Conservation (phyloP, 2,888 invertebrate genomes). For the Acanthosepion esculentum region DNA sequence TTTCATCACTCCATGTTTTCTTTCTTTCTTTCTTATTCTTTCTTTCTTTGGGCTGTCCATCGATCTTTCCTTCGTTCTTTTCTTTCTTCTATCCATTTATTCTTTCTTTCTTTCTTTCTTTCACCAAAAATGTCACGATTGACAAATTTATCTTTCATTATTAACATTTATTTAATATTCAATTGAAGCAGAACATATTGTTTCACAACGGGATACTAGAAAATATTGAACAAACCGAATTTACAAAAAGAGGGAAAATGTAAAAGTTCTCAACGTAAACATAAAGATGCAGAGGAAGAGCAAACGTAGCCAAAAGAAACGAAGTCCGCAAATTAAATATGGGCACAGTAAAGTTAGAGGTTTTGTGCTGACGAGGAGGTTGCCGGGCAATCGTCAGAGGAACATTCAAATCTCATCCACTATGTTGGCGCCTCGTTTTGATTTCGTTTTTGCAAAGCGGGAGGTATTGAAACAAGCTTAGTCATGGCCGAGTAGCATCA, state of each 20-base stretch:
- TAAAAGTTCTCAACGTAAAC: not conserved
- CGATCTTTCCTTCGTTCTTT: not conserved
- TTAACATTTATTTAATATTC: not conserved
- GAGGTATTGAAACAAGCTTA: not conserved
- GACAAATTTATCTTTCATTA: not conserved
- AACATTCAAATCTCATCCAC: conserved; percentile 20
- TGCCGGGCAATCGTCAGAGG: not conserved
- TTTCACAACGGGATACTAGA: not conserved
- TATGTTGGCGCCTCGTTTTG: not conserved
- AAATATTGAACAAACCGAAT: not conserved
- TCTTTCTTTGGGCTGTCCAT: no score
- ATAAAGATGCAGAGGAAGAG: not conserved
- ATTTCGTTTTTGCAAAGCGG: not conserved
- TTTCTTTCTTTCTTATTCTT: no score
- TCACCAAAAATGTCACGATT: not conserved
- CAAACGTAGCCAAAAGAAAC: not conserved
- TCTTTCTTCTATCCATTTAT: not conserved
- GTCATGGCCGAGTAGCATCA: not conserved
- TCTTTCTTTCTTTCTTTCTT: not conserved
- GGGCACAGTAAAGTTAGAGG: not conserved
- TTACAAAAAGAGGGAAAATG: not conserved
- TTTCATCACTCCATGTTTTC: not conserved
- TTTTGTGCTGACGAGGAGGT: not conserved
- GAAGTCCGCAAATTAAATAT: not conserved
- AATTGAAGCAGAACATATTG: not conserved